Evolutionary conservation across 1,140 invertebrate species (phyloP).

Genomic region (Papilio glaucus): DNA sequence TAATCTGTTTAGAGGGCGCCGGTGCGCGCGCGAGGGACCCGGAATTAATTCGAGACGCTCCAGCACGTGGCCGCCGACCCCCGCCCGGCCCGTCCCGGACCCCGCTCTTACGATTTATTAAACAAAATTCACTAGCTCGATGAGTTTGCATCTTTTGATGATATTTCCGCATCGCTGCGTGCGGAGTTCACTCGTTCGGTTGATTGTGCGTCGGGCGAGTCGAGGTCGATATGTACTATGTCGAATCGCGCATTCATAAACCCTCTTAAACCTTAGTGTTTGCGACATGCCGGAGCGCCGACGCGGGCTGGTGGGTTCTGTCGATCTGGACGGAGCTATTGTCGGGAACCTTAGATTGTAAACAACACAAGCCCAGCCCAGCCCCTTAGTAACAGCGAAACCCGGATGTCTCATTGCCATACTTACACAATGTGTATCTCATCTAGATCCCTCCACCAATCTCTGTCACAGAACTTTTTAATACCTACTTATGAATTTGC

Average conservation of each 20-base stretch:
- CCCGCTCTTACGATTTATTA: slow-evolving; percentile 40
- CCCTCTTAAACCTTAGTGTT: neutral
- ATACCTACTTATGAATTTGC: too few species aligned
- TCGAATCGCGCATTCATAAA: slow-evolving; percentile 7
- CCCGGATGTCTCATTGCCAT: too few species aligned
- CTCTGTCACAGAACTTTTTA: too few species aligned
- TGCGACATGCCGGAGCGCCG: neutral
- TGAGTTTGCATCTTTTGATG: slow-evolving; percentile 34
- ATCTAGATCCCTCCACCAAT: too few species aligned
- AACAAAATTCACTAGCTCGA: slow-evolving; percentile 36
- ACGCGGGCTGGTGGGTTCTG: too few species aligned
- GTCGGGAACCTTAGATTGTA: too few species aligned
- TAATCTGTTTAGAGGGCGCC: slow-evolving; percentile 47
- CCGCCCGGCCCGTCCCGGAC: neutral
- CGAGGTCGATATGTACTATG: too few species aligned
- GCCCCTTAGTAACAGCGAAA: too few species aligned
- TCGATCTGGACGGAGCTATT: too few species aligned
- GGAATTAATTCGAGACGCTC: slow-evolving; percentile 40
- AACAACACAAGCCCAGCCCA: too few species aligned
- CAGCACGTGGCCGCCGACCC: slow-evolving; percentile 40
- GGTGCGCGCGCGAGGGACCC: slow-evolving; percentile 21
- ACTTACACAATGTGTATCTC: too few species aligned
- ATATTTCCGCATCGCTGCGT: slow-evolving; percentile 32
- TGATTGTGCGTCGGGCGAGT: neutral
- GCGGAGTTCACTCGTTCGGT: slow-evolving; percentile 22